Conservation (phyloP, 1,140 invertebrate species). For the Gryllus bimaculatus region DNA sequence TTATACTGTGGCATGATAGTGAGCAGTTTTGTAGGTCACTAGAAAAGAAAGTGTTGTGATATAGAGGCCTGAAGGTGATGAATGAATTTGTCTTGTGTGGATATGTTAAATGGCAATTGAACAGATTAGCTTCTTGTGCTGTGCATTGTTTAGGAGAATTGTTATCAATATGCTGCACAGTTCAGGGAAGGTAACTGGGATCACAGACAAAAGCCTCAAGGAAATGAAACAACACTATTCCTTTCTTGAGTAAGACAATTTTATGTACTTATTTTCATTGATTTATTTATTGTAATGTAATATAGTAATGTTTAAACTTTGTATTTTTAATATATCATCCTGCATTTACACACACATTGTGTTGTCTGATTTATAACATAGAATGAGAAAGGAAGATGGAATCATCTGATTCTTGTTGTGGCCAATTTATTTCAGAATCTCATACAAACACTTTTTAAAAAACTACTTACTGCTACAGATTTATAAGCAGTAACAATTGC, state of each 20-base stretch:
- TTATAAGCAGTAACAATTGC: background rate
- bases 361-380: constrained; percentile 9
- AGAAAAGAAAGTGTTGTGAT: background rate
- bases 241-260: background rate
- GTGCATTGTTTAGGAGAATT: background rate
- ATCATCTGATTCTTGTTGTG: background rate
- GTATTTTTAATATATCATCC: constrained; percentile 18
- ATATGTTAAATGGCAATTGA: background rate
- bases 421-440: constrained; percentile 2
- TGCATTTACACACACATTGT: constrained; percentile 6
- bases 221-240: background rate
- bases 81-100: background rate
- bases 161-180: background rate
- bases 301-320: constrained; percentile 10
- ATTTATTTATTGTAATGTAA: constrained; percentile 14
- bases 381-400: background rate
- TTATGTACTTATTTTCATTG: constrained; percentile 11
- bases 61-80: background rate
- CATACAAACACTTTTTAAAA: background rate
- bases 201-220: background rate
- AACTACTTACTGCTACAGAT: background rate
- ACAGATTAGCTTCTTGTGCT: background rate
- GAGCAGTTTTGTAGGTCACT: background rate
- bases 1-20: constrained; percentile 36
- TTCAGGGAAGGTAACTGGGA: background rate